Evolutionary conservation across 2,797 vertebrate genomes (phyloP), one percentile per base, ranked within the genome.

Genomic region (Sebastes kiyomatsui): DNA sequence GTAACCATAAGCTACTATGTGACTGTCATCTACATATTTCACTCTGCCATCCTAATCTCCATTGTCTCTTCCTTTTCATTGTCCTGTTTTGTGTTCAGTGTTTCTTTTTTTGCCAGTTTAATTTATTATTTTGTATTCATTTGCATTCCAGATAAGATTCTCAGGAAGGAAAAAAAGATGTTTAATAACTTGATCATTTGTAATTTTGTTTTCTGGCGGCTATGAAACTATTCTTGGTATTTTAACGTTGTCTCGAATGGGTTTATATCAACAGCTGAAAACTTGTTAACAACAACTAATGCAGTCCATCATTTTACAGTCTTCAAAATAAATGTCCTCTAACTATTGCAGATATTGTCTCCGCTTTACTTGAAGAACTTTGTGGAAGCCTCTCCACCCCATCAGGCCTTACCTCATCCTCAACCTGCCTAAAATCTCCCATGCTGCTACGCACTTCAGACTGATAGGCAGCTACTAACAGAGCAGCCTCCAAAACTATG

Each of bases 141-240:
- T 97, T 96, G 95, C 96, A 96, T 98, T 98, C 96, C 96, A 96
- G 96, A 96, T 96, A 94, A 93, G 94, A 96, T 96, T 96, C 97
- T 99, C 97, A 99, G 97, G 97, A 97, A 97, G 94, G 94, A 95
- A 94, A 83, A 60, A 64, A 87, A 80, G 71, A 78, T 68, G 81
- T 85, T 80, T 87, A 79, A 86, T 83, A 88, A 88, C 79, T 87
- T 81, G 52, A 84, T 79, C 62, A 58, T 82, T 87, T 91, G 32
- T 90, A 64, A 75, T 60, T 84, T 91, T 83, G 84, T 54, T 88
- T 90, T 93, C 79, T 86, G 89, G 84, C 78, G 90, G 90, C 90
- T 90, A 87, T 84, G 46, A 83, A 88, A 82, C 55, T 27, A 65
- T 73, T 86, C 61, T 72, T 20, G 77, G 67, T 73, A 74, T 90